Evolutionary conservation across 2,113 vertebrate species (phyloP), one percentile per base, ranked within the genome.

Genomic region (Trichomycterus rosablanca): DNA sequence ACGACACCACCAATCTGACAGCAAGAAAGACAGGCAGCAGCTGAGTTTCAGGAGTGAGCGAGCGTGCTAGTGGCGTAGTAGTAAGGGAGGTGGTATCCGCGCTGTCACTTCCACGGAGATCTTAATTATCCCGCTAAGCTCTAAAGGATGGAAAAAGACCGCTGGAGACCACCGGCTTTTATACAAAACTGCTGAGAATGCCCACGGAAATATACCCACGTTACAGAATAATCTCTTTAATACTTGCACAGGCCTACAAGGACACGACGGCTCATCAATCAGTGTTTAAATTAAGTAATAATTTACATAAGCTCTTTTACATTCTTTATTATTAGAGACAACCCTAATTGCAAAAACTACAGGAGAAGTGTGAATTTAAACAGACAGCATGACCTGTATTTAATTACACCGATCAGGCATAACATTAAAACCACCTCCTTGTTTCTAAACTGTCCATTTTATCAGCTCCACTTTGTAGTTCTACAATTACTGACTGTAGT

Each of bases 111-210:
- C 74, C 56, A 74, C 57, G 67, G 75, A 75, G 81, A 78, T 86
- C 79, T 88, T 83, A 83, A 86, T 88, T 83, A 84, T 77, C 77
- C 66, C 2, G 61, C 75, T 70, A 70, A 76, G 76, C 64, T 66
- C 67, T 75, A 61, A 76, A 71, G 66, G 74, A 78, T 66, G 71
- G 52, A 64, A 66, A 14, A 57, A 73, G 53, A 53, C 60, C 62
- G 61, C 64, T 16, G 50, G 9, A 66, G 64, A 18, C 67, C 75
- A 60, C 78, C 78, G 74, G 65, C 40, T 55, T 50, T 72, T 66
- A 74, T 61, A 59, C 43, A 1, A 48, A 67, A 52, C 52, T 59
- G 45, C 44, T 52, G 32, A 15, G 8, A 37, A 55, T 45, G 46
- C 40, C 60, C 18, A 35, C 30, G 19, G 48, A 54, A 34, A 30